Base-by-base conservation (phyloP, 2,797 vertebrate genomes). In the Xenentodon cancila region DNA sequence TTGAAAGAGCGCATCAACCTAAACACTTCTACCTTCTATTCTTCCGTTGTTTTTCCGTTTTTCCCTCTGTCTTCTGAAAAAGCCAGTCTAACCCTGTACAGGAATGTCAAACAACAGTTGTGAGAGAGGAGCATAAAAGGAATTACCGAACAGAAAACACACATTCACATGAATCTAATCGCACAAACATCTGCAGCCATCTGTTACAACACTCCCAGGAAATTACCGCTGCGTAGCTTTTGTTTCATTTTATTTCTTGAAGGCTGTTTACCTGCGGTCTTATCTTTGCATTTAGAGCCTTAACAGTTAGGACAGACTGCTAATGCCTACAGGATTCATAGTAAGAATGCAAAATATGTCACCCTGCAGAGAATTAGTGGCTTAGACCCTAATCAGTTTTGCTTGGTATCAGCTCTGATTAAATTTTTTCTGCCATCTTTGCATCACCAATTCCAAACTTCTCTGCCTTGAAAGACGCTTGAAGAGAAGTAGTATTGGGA, bases 71-170 rank as follows among this genome's bases (percentile, higher is more conserved):
- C 48, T 44, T 57, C 4, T 21, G 43, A 64, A 65, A 61, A 15
- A 50, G 56, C 61, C 27, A 60, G 48, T 74, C 50, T 34, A 64
- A 37, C 59, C 66, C 61, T 73, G 30, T 49, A 32, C 22, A 73
- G 65, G 78, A 90, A 88, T 83, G 82, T 68, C 85, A 81, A 84
- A 83, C 68, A 83, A 45, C 52, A 40, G 65, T 79, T 80, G 53
- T 67, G 71, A 77, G 76, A 72, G 78, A 68, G 57, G 76, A 70
- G 73, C 51, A 85, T 70, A 64, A 77, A 85, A 72, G 59, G 48
- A 58, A 54, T 63, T 22, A 60, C 50, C 37, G 71, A 69, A 75
- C 45, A 75, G 16, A 9, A 49, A 53, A 66, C 50, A 59, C 45
- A 51, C 54, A 57, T 43, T 1, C 37, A 40, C 4, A 40, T 40